Conservation (phyloP, 2,113 vertebrate species). For the Microcebus ravelobensis region DNA sequence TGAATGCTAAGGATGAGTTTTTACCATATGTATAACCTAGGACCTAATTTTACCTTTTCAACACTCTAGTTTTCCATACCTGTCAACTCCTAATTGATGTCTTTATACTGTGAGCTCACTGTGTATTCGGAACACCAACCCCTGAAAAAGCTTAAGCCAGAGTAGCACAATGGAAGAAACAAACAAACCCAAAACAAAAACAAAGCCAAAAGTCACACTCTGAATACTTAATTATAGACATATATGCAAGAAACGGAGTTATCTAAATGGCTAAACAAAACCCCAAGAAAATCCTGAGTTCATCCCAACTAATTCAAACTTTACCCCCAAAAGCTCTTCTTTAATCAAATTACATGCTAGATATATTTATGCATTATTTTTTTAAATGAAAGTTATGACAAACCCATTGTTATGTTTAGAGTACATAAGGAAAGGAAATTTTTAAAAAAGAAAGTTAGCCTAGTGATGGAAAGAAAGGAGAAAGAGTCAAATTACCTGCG, state of each 20-base stretch:
- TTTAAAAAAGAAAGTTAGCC: conserved; percentile 68
- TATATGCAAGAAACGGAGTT: conserved; percentile 68
- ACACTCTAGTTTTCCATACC: conserved; percentile 79
- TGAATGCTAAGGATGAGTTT: conserved; percentile 28
- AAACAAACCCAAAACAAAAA: conserved; percentile 78
- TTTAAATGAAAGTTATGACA: conserved; percentile 33
- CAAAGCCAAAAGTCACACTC: conserved; percentile 78
- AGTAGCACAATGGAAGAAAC: conserved; percentile 76
- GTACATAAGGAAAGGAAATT: conserved; percentile 63
- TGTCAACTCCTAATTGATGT: conserved; percentile 79
- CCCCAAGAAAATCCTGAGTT: conserved; percentile 45
- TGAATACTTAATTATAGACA: conserved; percentile 71
- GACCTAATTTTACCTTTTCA: conserved; percentile 75
- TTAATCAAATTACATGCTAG: conserved; percentile 53
- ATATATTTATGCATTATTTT: conserved; percentile 1
- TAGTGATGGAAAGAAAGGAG: conserved; percentile 76
- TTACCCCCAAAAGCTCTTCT: conserved; percentile 40
- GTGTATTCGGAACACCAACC: conserved; percentile 76
- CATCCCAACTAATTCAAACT: conserved; percentile 49
- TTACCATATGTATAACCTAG: conserved; percentile 68
- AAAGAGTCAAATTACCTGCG: conserved; percentile 87
- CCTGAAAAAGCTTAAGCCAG: conserved; percentile 83
- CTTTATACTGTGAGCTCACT: conserved; percentile 78
- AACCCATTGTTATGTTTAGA: conserved; percentile 66
- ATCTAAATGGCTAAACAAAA: conserved; percentile 54